phyloP scores from a whole-genome alignment of 2,797 vertebrate species.

The Hylomyscus alleni region DNA sequence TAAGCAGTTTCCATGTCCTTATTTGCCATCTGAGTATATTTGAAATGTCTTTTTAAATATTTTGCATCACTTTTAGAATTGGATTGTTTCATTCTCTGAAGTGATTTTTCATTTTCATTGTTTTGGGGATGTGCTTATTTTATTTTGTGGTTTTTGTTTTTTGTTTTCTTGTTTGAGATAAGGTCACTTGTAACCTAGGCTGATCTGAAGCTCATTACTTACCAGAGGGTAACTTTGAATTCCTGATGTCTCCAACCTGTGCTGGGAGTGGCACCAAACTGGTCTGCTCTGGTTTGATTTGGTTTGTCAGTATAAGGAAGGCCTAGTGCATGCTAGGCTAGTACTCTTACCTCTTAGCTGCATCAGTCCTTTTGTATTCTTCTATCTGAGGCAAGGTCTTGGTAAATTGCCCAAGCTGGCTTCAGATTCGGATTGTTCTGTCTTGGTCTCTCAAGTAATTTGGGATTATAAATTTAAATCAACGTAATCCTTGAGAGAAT shows the following conservation, averaged over 20 bases:
- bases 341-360: not conserved
- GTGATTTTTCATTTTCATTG: not conserved
- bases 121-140: not conserved
- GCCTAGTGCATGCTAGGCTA: not conserved
- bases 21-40: not conserved
- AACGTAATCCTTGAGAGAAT: not conserved
- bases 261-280: not conserved
- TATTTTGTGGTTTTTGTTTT: not conserved
- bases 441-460: not conserved
- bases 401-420: not conserved
- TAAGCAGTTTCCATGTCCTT: not conserved
- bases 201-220: not conserved
- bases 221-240: not conserved
- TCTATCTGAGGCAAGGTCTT: not conserved
- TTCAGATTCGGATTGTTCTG: not conserved
- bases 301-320: not conserved
- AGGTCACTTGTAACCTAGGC: not conserved
- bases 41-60: constrained; percentile 49
- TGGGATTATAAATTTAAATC: not conserved
- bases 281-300: not conserved
- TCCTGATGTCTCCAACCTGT: not conserved
- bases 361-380: not conserved
- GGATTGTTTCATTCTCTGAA: not conserved
- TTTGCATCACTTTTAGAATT: constrained; percentile 11
- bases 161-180: not conserved